Conservation (phyloP, 1,140 invertebrate species). For the Gyrodactylus salaris region DNA sequence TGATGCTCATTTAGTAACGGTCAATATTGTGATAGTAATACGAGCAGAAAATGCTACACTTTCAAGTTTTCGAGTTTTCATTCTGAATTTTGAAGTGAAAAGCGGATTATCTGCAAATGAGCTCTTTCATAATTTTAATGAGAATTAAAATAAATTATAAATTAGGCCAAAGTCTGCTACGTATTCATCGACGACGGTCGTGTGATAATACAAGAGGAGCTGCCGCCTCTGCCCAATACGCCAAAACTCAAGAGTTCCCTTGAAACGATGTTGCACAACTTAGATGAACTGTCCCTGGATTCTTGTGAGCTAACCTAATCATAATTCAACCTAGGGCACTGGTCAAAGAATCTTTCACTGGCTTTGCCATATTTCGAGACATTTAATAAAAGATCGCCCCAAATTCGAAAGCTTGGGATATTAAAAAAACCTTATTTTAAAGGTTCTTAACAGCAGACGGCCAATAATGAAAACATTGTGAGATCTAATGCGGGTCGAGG, state of each 20-base stretch:
- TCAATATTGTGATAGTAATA: too few species aligned
- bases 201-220: constrained; percentile 67
- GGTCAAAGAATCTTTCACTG: neutral
- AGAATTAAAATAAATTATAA: too few species aligned
- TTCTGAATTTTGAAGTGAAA: too few species aligned
- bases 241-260: constrained; percentile 34
- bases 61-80: too few species aligned
- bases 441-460: neutral
- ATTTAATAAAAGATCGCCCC: neutral
- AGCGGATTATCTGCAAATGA: too few species aligned
- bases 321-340: neutral
- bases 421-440: neutral
- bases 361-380: neutral
- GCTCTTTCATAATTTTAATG: too few species aligned
- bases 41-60: too few species aligned
- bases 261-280: neutral
- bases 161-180: constrained; percentile 49
- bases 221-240: constrained; percentile 58
- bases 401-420: neutral
- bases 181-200: constrained; percentile 68
- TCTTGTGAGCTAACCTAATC: neutral
- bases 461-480: too few species aligned
- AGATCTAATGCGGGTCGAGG: too few species aligned
- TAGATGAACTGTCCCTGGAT: neutral
- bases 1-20: too few species aligned